These are phyloP conservation scores for Sitobion miscanthi DNA, from an alignment of 1,140 invertebrate species.

Conservation along the genomic window DNA sequence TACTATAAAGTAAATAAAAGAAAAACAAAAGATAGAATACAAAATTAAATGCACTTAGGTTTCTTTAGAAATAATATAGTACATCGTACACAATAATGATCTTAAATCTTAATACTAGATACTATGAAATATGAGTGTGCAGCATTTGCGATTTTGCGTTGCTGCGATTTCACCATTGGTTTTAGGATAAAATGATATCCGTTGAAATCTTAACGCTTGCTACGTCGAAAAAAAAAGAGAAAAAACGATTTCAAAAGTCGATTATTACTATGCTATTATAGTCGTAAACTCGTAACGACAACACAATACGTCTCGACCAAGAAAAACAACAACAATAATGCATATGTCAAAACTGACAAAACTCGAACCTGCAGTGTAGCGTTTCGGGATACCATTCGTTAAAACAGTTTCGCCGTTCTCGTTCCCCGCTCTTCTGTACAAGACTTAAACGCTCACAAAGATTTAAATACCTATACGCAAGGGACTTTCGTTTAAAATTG, in stretches of 20 bases:
- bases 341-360: neutral
- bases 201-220: neutral
- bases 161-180: neutral
- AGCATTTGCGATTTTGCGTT: neutral
- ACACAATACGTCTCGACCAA: neutral
- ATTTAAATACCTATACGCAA: neutral
- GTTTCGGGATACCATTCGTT: neutral
- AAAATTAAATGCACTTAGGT: neutral
- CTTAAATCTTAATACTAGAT: neutral
- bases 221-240: neutral
- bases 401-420: neutral
- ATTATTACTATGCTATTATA: neutral
- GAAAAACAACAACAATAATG: neutral
- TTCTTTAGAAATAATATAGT: neutral
- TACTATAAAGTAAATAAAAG: neutral
- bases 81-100: neutral
- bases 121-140: neutral
- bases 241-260: neutral
- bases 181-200: neutral
- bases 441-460: neutral
- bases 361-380: neutral
- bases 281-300: neutral
- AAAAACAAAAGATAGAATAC: neutral
- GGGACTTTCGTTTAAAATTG: neutral
- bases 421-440: neutral